phyloP scores from a whole-genome alignment of 2,888 invertebrate species.

The Cerastis leucographa region DNA sequence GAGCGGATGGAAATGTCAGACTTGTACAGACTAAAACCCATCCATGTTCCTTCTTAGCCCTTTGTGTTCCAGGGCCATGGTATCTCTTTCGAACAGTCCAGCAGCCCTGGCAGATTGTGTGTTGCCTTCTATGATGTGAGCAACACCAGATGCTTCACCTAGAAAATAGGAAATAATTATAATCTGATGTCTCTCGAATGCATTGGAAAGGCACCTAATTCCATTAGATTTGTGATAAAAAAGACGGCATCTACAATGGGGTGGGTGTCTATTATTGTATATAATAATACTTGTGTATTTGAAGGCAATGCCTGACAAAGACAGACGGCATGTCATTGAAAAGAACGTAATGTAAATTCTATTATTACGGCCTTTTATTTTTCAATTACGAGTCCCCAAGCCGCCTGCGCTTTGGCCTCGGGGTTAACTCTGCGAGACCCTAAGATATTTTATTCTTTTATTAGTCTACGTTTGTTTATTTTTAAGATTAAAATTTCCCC shows the following conservation, averaged over 20 bases:
- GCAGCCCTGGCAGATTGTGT: too few species aligned
- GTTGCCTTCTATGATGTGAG: not conserved
- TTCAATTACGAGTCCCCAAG: slow-evolving; percentile 88
- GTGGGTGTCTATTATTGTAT: slow-evolving; percentile 72
- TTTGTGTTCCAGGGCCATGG: too few species aligned
- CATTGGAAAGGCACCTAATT: not conserved
- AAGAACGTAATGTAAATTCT: slow-evolving; percentile 90
- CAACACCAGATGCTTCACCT: not conserved
- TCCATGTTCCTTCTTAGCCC: too few species aligned
- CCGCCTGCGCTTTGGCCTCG: slow-evolving; percentile 80
- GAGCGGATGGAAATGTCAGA: too few species aligned
- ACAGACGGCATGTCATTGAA: slow-evolving; percentile 87
- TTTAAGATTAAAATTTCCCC: slow-evolving; percentile 52
- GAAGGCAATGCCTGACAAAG: slow-evolving; percentile 87
- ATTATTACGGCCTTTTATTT: slow-evolving; percentile 91
- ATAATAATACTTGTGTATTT: slow-evolving; percentile 65
- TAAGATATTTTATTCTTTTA: slow-evolving; percentile 75
- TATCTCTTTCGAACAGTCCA: too few species aligned
- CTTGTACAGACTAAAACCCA: too few species aligned
- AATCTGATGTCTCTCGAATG: slow-evolving; percentile 5
- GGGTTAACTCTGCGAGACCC: slow-evolving; percentile 84
- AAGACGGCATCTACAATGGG: slow-evolving; percentile 59
- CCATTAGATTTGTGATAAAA: slow-evolving; percentile 20
- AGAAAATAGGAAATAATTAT: not conserved
- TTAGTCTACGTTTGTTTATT: slow-evolving; percentile 65